Evolutionary conservation across 2,113 vertebrate species (phyloP).

Genomic region (Pyrgilauda ruficollis): DNA sequence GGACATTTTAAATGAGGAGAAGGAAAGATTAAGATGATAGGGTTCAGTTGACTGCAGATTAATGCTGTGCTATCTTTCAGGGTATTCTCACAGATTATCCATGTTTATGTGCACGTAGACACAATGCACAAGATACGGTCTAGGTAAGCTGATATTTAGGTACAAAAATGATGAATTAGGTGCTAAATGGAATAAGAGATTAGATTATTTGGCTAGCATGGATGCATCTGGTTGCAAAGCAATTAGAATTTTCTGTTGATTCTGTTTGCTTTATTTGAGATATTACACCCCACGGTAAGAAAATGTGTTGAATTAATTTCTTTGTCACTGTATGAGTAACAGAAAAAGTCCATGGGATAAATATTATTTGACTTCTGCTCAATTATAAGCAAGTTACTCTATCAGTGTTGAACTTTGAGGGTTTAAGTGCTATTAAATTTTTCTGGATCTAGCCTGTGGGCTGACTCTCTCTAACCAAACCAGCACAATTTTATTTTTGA

Average conservation of each 20-base stretch:
- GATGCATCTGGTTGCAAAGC: neutral
- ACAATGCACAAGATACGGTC: neutral
- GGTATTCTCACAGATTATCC: neutral
- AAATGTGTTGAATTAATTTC: neutral
- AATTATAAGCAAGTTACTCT: neutral
- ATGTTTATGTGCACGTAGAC: neutral
- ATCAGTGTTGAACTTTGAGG: neutral
- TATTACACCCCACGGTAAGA: neutral
- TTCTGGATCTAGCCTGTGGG: neutral
- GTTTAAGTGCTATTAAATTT: neutral
- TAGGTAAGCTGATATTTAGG: neutral
- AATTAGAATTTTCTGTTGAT: neutral
- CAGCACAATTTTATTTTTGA: neutral
- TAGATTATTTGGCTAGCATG: neutral
- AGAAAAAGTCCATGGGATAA: neutral
- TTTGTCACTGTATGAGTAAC: neutral
- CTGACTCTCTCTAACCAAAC: neutral
- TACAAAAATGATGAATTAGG: neutral
- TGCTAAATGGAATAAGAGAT: neutral
- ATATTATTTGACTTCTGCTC: neutral
- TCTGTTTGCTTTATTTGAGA: neutral
- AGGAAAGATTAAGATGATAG: neutral
- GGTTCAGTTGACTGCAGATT: neutral
- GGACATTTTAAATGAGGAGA: neutral
- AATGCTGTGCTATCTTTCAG: neutral